Conservation (phyloP, 1,140 invertebrate species). For the Achatina immaculata region DNA sequence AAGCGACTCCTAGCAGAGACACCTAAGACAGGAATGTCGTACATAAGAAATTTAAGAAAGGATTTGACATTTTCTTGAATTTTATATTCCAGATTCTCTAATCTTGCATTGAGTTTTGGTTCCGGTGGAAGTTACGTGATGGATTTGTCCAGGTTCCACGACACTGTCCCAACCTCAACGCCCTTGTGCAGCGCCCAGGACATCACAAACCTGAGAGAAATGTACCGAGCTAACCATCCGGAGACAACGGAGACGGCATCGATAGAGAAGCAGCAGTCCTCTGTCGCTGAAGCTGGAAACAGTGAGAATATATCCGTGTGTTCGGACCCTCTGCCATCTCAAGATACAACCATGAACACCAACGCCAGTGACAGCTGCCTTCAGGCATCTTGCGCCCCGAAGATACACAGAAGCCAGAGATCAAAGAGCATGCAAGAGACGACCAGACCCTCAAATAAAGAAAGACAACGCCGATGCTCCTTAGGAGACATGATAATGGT, state of each 20-base stretch:
- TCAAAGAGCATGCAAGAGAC: background rate
- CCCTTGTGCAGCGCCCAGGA: constrained; percentile 86
- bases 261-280: background rate
- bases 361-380: background rate
- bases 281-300: background rate
- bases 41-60: no score
- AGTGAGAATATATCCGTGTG: background rate
- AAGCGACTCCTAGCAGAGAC: no score
- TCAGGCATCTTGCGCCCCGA: background rate
- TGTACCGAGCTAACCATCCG: background rate
- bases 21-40: no score
- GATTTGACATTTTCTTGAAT: background rate
- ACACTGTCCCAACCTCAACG: constrained; percentile 87
- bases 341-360: background rate
- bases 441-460: background rate
- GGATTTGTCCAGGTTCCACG: constrained; percentile 92
- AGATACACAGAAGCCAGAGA: background rate
- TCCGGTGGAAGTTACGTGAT: constrained; percentile 90
- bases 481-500: constrained; percentile 28
- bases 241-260: background rate
- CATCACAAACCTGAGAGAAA: constrained; percentile 35
- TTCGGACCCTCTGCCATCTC: background rate
- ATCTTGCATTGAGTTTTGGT: constrained; percentile 69
- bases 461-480: constrained; percentile 16
- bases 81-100: background rate